phyloP scores from a whole-genome alignment of 2,888 invertebrate species.

The Cephus pygmeus region DNA sequence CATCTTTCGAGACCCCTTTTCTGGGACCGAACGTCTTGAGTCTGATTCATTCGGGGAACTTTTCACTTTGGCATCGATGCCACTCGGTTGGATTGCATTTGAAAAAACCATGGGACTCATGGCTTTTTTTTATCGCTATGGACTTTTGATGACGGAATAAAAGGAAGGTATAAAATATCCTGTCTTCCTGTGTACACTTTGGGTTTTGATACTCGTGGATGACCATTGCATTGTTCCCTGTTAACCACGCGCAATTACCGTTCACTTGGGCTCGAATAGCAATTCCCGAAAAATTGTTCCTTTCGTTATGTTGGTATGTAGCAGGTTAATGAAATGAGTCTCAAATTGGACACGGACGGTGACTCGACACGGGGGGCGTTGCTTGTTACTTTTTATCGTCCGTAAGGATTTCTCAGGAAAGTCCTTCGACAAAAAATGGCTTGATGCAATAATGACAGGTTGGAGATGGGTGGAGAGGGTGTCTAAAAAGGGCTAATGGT shows the following conservation, averaged over 20 bases:
- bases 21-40: neutral
- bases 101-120: neutral
- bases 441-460: conserved; percentile 59
- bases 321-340: conserved; percentile 5
- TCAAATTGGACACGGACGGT: conserved; percentile 11
- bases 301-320: neutral
- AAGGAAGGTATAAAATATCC: neutral
- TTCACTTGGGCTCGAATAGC: neutral
- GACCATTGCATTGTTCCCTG: neutral
- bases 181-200: neutral
- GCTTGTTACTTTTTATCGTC: conserved; percentile 19
- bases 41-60: neutral
- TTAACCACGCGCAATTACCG: neutral
- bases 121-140: neutral
- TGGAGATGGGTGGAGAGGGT: conserved; percentile 44
- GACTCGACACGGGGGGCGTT: conserved; percentile 7
- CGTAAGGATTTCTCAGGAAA: conserved; percentile 27
- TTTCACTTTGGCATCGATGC: neutral
- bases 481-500: conserved; percentile 60
- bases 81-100: neutral
- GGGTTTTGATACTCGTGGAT: neutral
- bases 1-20: neutral
- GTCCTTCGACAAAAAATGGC: conserved; percentile 34
- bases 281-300: neutral
- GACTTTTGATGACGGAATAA: neutral